Percentiles rank a stretch among this genome's conserved stretches.
Evolutionary conservation across 2,113 vertebrate genomes (phyloP).

Genomic region (Chloroceryle aenea): DNA sequence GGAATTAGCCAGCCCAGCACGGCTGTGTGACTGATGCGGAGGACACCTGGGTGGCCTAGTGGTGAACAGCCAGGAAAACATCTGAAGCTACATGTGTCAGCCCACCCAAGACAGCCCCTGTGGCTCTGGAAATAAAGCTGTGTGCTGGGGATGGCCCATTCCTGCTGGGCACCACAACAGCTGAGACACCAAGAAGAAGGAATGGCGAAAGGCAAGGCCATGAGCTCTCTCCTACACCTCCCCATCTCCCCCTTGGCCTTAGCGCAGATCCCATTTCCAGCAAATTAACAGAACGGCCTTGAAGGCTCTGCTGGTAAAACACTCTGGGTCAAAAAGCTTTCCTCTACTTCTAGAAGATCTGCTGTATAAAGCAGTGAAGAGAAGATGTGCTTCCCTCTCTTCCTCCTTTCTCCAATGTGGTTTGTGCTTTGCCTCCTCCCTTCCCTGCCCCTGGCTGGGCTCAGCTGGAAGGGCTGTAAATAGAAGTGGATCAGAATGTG

Average conservation of each 20-base stretch:
- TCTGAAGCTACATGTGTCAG: neutral
- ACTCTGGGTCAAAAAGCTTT: neutral
- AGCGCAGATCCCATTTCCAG: neutral
- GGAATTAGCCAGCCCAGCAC: neutral
- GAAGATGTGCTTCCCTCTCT: neutral
- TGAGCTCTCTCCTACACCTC: neutral
- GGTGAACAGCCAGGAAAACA: neutral
- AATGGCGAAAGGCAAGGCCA: neutral
- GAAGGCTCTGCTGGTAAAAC: neutral
- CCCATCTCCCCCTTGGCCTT: neutral
- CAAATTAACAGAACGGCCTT: neutral
- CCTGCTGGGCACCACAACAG: neutral
- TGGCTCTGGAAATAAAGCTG: neutral
- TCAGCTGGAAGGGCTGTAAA: slow-evolving; percentile 52
- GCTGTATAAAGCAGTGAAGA: neutral
- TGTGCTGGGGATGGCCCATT: fast-evolving
- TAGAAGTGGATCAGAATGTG: slow-evolving; percentile 6
- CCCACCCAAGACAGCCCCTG: neutral
- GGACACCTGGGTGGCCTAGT: fast-evolving
- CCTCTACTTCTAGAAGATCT: neutral
- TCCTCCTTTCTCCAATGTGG: neutral
- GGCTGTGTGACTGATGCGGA: neutral
- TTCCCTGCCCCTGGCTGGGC: neutral
- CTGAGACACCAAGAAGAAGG: fast-evolving
- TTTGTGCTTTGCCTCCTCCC: neutral